Percentiles rank a stretch among this genome's conserved stretches.
Evolutionary conservation across 2,888 invertebrate genomes (phyloP).

Genomic region (Hyposoter dolosus): DNA sequence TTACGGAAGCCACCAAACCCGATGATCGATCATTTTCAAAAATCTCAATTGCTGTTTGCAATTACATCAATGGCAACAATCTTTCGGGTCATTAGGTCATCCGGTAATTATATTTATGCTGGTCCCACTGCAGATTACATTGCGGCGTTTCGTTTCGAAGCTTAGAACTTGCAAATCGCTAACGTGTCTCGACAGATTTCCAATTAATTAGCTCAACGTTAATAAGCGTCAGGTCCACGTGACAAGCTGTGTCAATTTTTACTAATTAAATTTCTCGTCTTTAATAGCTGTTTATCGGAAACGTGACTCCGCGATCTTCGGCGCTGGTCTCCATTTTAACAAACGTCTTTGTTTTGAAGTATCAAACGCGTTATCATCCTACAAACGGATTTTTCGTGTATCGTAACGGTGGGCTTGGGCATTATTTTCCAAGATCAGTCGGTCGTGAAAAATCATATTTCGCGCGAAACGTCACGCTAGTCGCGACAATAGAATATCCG

Average conservation of each 20-base stretch:
- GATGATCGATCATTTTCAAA: constrained; percentile 1
- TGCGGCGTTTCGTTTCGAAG: not conserved
- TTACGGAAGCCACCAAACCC: not conserved
- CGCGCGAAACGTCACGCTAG: constrained; percentile 67
- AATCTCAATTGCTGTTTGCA: not conserved
- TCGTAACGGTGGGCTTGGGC: constrained; percentile 6
- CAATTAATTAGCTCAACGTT: not conserved
- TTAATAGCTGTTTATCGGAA: not conserved
- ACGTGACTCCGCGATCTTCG: not conserved
- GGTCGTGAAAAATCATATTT: constrained; percentile 76
- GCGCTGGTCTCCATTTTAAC: not conserved
- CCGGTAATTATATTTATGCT: not conserved
- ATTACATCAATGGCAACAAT: not conserved
- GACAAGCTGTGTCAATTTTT: not conserved
- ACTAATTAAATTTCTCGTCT: not conserved
- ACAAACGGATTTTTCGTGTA: not conserved
- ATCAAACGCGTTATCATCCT: not conserved
- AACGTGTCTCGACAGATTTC: not conserved
- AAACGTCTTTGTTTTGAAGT: not conserved
- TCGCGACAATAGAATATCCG: constrained; percentile 76
- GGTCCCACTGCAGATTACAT: not conserved
- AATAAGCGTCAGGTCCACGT: not conserved
- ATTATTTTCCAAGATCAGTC: constrained; percentile 68
- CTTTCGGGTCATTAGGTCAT: not conserved
- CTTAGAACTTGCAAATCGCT: not conserved